Conservation (phyloP, 2,888 invertebrate genomes). For the Stenodema calcarata region DNA sequence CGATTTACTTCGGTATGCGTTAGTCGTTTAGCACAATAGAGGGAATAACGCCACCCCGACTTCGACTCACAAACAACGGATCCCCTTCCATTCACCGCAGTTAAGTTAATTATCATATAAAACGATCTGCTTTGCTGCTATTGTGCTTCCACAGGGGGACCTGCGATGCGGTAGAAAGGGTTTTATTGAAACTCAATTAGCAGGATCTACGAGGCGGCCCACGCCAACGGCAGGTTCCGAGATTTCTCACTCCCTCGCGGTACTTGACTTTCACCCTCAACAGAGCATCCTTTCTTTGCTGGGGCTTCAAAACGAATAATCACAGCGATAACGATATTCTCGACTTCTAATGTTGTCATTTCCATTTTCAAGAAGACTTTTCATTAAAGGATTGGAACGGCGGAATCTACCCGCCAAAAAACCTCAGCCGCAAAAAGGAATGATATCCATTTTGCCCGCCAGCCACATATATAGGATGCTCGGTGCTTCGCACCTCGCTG, state of each 20-base stretch:
- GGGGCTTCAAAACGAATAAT: neutral
- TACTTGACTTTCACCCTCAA: neutral
- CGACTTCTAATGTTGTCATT: no score
- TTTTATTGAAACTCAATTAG: slow-evolving; percentile 41
- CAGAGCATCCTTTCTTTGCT: neutral
- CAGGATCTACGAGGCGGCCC: neutral
- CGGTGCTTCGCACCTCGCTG: no score
- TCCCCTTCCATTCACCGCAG: neutral
- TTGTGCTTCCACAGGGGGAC: neutral
- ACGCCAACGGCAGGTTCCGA: neutral
- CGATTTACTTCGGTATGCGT: neutral
- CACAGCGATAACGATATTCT: no score
- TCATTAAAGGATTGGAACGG: no score
- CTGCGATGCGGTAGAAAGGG: neutral
- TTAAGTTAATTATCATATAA: slow-evolving; percentile 54
- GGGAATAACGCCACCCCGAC: neutral
- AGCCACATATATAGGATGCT: no score
- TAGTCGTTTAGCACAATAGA: slow-evolving; percentile 35
- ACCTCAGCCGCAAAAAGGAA: no score
- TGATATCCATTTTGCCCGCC: no score
- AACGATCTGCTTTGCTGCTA: slow-evolving; percentile 47
- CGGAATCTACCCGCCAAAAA: no score
- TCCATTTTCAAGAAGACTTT: no score
- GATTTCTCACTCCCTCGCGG: neutral
- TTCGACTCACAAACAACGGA: neutral